Evolutionary conservation across 2,113 vertebrate genomes (phyloP).

Genomic region (Probosciger aterrimus): DNA sequence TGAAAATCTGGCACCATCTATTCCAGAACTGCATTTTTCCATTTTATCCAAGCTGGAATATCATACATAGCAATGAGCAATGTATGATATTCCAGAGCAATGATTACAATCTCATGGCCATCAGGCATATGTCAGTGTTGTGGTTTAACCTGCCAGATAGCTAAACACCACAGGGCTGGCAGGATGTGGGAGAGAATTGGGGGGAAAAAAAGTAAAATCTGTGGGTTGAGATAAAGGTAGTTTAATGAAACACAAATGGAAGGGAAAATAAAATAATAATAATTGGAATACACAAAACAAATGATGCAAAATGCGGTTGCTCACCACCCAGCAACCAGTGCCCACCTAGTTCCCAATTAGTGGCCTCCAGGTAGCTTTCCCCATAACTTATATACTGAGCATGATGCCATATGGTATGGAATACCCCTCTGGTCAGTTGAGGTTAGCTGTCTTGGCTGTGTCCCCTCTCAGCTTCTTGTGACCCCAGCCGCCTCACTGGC

Average conservation of each 20-base stretch:
- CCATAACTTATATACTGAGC: neutral
- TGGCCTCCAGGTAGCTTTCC: neutral
- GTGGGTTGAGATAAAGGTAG: neutral
- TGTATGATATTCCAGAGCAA: neutral
- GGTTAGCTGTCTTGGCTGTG: neutral
- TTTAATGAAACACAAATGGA: neutral
- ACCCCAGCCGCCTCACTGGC: too few relatives aligned
- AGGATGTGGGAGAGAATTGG: neutral
- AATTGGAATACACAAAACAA: neutral
- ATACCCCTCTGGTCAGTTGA: neutral
- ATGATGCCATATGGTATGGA: neutral
- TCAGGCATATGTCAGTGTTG: neutral
- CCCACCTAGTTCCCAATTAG: neutral
- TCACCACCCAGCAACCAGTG: neutral
- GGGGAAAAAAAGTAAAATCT: neutral
- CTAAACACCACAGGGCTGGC: neutral
- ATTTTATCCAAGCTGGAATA: neutral
- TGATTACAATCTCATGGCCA: neutral
- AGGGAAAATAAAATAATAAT: neutral
- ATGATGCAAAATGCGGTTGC: neutral
- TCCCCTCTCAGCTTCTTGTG: neutral
- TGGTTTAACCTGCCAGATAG: neutral
- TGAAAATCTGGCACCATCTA: neutral
- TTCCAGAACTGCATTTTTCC: neutral
- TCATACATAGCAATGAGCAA: neutral